Base-by-base conservation (phyloP, 2,113 vertebrate genomes). In the Epinephelus fuscoguttatus region DNA sequence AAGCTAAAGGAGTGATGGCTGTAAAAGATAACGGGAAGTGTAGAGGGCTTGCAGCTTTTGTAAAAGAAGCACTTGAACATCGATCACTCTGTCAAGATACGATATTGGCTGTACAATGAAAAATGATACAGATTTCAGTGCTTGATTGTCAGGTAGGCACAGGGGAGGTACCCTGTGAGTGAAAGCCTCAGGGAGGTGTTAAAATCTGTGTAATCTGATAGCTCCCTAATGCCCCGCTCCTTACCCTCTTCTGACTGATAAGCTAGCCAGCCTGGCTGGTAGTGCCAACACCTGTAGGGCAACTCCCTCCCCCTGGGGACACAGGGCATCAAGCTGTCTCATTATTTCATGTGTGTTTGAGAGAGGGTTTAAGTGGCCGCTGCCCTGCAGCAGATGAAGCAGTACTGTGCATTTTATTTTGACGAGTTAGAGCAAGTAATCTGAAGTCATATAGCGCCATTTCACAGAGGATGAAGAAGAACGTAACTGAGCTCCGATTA, bases 271-370 rank as follows among this genome's bases (percentile, higher is more conserved):
- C 45, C 73, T 37, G 50, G 52, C 68, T 79, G 78, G 68, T 64
- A n/a, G 62, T 83, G 84, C 82, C 79, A 88, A 71, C 84, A 88
- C 85, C 88, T 90, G 86, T 62, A 86, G 84, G 89, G 68, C 75
- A 72, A 74, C 81, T 74, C 77, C 21, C 25, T 69, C 30, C 73
- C 73, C 37, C 68, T 23, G 9, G 71, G 88, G 50, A 81, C 79
- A 5, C 70, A 40, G 62, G 13, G 75, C 53, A 69, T 80, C 76
- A 49, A 1, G 30, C 69, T 25, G 42, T 60, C 42, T 59, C 71
- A 27, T 84, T 80, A 87, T 45, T 21, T 4, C 60, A 18, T 52
- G n/a, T 30, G 70, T 72, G 49, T 81, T 71, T 21, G 30, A 53
- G 33, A 64, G 14, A 13, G 30, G 19, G 55, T 60, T 73, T 70